Base-by-base conservation (phyloP, 2,888 invertebrate species). In the Colletes collaris region DNA sequence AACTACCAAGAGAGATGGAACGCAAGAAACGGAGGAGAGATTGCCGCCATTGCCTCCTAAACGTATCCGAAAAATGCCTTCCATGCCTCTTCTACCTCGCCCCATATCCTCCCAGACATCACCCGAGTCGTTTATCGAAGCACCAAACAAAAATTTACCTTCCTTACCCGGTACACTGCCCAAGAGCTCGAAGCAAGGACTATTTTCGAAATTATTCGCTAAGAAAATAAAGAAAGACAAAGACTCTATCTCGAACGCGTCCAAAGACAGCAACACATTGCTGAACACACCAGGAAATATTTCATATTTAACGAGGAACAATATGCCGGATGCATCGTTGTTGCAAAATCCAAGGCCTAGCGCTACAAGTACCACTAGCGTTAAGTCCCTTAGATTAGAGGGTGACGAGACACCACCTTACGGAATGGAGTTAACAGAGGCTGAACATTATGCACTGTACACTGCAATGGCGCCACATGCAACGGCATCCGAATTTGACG, bases 401-500 rank as follows among this genome's bases (percentile, higher is more conserved):
- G 89, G 88, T 4, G 90, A 91, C 8, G 90, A 88, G 16, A 90
- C 91, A 35, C 91, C 92, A 0, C 86, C 91, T 1, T 91, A 91
- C 49, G 92, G 90, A 74, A 92, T 96, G 58, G 97, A 97, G 86
- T 93, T 97, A 46, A 97, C 97, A 0, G 97, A 97, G 86, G 97
- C 97, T 0, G 98, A 98, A 89, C 97, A 97, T 90, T 97, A 97
- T 92, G 97, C 97, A 49, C 92, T 98, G 76, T 98, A 98, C 87
- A 97, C 97, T 88, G 96, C 96, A 69, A 95, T 97, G 91, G 97
- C 97, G 11, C 97, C 97, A 0, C 96, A 96, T 90, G 97, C 97
- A 27, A 97, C 97, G 0, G 96, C 95, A 40, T 97, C 97, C 10
- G 97, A 98, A 92, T 97, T 97, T 90, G 98, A 98, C 85, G 98